phyloP scores from a whole-genome alignment of 2,888 invertebrate species.

The Caenorhabditis sulstoni region DNA sequence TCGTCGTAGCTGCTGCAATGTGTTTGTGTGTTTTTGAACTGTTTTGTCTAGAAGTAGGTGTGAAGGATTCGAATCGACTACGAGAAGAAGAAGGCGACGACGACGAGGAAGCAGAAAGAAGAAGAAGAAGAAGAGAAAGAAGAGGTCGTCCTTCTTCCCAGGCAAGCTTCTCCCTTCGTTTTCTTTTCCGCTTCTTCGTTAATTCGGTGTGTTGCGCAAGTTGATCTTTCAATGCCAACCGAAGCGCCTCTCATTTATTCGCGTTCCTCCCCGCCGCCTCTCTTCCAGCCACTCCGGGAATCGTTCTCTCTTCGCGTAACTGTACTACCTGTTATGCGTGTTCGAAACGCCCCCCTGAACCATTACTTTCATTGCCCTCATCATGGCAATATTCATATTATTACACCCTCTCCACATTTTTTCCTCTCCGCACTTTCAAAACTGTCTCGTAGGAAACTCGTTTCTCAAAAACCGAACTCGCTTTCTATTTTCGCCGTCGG shows the following conservation, averaged over 20 bases:
- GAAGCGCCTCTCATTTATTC: constrained; percentile 33
- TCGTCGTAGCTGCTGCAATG: constrained; percentile 14
- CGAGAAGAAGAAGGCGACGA: neutral
- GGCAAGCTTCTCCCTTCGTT: constrained; percentile 8
- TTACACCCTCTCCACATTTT: constrained; percentile 16
- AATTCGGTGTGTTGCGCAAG: constrained; percentile 45
- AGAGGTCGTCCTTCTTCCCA: constrained; percentile 20
- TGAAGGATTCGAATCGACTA: neutral
- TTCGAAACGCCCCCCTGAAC: constrained; percentile 16
- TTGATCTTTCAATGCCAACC: constrained; percentile 50
- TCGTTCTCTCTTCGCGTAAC: constrained; percentile 11
- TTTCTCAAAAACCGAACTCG: constrained; percentile 22
- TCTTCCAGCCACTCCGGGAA: constrained; percentile 19
- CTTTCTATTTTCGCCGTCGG: constrained; percentile 34
- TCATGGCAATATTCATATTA: constrained; percentile 28
- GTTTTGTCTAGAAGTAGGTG: constrained; percentile 30
- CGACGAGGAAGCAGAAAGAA: constrained; percentile 8
- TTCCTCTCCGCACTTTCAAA: constrained; percentile 1
- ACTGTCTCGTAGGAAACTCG: constrained; percentile 13
- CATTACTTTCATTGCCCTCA: constrained; percentile 34
- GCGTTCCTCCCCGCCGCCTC: constrained; percentile 24
- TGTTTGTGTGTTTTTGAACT: constrained; percentile 30
- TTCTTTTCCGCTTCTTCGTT: constrained; percentile 24
- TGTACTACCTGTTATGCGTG: constrained; percentile 23
- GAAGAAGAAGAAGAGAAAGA: constrained; percentile 6